Evolutionary conservation across 2,888 invertebrate genomes (phyloP), one percentile per base, ranked within the genome.

Genomic region (Papilio gigon): DNA sequence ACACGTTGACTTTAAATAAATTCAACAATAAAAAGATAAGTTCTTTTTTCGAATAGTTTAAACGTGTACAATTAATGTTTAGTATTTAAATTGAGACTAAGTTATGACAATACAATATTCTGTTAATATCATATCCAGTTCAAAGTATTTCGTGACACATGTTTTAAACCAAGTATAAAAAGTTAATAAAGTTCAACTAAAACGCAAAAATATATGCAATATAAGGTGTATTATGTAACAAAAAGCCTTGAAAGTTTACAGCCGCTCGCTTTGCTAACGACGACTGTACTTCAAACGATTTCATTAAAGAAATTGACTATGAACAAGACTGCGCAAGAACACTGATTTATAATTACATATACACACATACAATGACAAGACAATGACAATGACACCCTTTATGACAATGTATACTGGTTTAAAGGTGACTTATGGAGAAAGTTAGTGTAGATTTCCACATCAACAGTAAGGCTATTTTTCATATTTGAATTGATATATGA

Each of bases 221-320:
- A 63, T 63, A 42, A 67, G 56, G 56, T 42, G 62, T 42, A 56
- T 63, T 58, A 68, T 35, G 63, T 68, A 58, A 62, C 47, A 59
- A 33, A 42, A 62, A 35, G 53, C 58, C 67, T 68, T 68, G 67
- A 63, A 63, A 63, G 42, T 62, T 66, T 58, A 47, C 56, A 35
- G 44, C 25, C 42, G 58, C n/a, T 44, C 53, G 56, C 22, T 56
- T 53, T 53, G 53, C 50, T 42, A 56, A 17, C 61, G 22, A 56
- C 44, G 42, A 6, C n/a, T 25, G 56, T 25, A 63, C 42, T 53
- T 42, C 40, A 53, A 30, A 22, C 25, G 44, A 56, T 68, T 44
- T 67, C 56, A 56, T 67, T 67, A 63, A 56, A 58, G 44, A 68
- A 68, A 68, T 68, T 63, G 62, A 58, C 66, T 62, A 22, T 25